Percentiles rank a stretch among this genome's conserved stretches.
Conservation (phyloP, 2,797 vertebrate species). For the Paratrypauchen microcephalus region DNA sequence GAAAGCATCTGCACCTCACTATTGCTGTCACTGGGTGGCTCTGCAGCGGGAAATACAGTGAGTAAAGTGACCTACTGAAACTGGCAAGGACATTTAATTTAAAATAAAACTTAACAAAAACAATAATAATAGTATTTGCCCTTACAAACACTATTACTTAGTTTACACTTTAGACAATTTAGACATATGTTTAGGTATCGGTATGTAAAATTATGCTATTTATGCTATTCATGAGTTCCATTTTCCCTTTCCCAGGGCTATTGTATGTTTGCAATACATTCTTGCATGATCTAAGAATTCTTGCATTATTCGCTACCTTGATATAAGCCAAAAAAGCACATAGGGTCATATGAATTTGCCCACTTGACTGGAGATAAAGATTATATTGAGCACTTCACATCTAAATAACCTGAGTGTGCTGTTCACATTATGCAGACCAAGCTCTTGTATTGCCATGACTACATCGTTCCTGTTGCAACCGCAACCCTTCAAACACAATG, state of each 20-base stretch:
- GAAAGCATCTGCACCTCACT: constrained; percentile 89
- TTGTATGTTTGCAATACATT: not conserved
- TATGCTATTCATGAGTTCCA: not conserved
- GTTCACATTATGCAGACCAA: constrained; percentile 30
- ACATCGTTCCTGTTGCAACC: constrained; percentile 6
- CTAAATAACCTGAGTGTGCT: constrained; percentile 8
- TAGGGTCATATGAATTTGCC: constrained; percentile 1
- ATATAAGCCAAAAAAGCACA: not conserved
- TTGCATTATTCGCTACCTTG: not conserved
- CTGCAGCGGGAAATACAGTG: constrained; percentile 91
- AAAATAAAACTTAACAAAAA: not conserved
- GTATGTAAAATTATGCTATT: not conserved
- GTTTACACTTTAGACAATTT: not conserved
- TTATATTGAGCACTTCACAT: not conserved
- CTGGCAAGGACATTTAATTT: too few relatives aligned
- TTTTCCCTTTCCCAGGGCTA: not conserved
- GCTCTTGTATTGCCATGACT: constrained; percentile 35
- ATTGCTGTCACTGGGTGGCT: constrained; percentile 96
- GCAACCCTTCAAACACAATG: constrained; percentile 32
- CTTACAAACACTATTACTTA: not conserved
- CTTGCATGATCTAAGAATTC: not conserved
- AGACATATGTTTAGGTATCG: not conserved
- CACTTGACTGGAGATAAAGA: constrained; percentile 1
- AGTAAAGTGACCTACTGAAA: constrained; percentile 40
- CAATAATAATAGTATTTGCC: too few relatives aligned